Base-by-base conservation (phyloP, 2,888 invertebrate genomes). In the Agapostemon virescens region DNA sequence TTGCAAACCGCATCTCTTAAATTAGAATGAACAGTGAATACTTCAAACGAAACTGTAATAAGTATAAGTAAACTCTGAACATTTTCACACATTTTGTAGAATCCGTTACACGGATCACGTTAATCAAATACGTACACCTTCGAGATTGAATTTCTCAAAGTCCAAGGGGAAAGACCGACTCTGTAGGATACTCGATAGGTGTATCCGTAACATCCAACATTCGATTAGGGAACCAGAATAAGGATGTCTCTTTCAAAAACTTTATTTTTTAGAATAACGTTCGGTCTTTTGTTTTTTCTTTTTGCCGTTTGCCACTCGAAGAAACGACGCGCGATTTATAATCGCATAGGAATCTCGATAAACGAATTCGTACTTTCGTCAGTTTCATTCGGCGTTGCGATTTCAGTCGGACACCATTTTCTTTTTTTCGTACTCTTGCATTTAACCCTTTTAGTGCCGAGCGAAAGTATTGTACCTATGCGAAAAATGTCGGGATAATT, bases 191-290 rank as follows among this genome's bases (percentile, higher is more conserved):
- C 2, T 7, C 9, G 45, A 9, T 7, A 20, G 9, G 20, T 20
- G 45, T n/a, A 6, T 49, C 45, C 45, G 9, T 2, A n/a, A n/a
- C 1, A 49, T 0, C 9, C 38, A 38, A 38, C 0, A 9, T 9
- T 11, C 11, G 9, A 38, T 38, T 38, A 38, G 1, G 9, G 9
- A 49, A 9, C 45, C 9, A n/a, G n/a, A 49, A 49, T n/a, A 7
- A 7, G n/a, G n/a, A n/a, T n/a, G n/a, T n/a, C n/a, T n/a, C n/a
- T n/a, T n/a, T n/a, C n/a, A n/a, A n/a, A n/a, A n/a, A n/a, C n/a
- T n/a, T n/a, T n/a, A n/a, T n/a, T n/a, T n/a, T n/a, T n/a, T 85
- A 87, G 79, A 82, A 69, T 82, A 84, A 69, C 79, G 77, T 79
- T 85, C 67, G 77, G 80, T 74, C 36, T 76, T 63, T 82, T 80